These are phyloP conservation scores for Parasteatoda lunata DNA, from an alignment of 2,888 invertebrate genomes.

Conservation along the genomic window DNA sequence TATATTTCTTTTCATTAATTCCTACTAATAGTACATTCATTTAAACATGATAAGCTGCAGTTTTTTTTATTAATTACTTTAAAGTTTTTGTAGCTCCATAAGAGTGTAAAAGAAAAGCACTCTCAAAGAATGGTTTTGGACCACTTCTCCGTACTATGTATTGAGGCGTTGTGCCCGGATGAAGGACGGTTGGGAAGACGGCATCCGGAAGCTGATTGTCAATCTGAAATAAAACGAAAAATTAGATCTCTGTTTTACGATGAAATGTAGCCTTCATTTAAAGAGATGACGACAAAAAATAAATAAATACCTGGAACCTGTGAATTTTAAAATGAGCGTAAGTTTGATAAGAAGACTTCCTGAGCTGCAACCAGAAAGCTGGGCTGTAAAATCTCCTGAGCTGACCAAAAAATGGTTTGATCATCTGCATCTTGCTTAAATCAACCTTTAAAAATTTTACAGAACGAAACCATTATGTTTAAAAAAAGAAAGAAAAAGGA, in stretches of 20 bases:
- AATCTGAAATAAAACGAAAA: constrained; percentile 76
- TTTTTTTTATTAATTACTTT: too few species aligned
- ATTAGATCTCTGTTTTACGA: background rate
- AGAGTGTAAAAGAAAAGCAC: constrained; percentile 73
- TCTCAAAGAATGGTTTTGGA: constrained; percentile 79
- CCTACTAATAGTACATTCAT: too few species aligned
- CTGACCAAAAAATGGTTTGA: constrained; percentile 88
- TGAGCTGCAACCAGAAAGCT: constrained; percentile 83
- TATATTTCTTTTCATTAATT: too few species aligned
- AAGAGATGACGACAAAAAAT: background rate
- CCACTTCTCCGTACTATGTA: constrained; percentile 76
- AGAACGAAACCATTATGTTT: background rate
- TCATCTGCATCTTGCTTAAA: constrained; percentile 89
- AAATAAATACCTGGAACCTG: constrained; percentile 78
- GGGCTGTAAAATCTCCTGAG: constrained; percentile 83
- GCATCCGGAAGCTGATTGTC: constrained; percentile 85
- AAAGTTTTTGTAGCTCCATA: constrained; percentile 74
- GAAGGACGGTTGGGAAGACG: constrained; percentile 81
- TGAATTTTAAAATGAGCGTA: constrained; percentile 83
- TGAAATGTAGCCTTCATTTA: background rate
- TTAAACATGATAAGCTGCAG: too few species aligned
- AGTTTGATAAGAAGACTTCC: constrained; percentile 82
- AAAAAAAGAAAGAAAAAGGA: too few species aligned
- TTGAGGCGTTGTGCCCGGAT: constrained; percentile 77
- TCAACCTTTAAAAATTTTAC: constrained; percentile 79